Percentiles rank a stretch among this genome's conserved stretches.
phyloP scores from a whole-genome alignment of 1,140 invertebrate species.

The Pteromalus puparum region DNA sequence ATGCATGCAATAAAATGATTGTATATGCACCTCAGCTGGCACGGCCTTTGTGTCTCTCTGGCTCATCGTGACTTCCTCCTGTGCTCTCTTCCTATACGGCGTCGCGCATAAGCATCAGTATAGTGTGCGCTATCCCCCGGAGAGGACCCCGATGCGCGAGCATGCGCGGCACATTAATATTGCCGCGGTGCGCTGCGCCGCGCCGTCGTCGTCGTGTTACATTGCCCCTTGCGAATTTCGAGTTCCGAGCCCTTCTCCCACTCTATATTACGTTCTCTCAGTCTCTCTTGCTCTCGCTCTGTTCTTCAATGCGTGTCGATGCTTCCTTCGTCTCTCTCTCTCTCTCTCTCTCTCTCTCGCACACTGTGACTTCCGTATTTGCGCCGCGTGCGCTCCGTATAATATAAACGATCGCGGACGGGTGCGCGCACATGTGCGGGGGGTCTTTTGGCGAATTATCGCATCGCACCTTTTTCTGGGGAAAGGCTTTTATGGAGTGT shows the following conservation, averaged over 20 bases:
- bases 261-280: not conserved
- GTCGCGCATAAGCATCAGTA: not conserved
- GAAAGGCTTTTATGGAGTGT: not conserved
- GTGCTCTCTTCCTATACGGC: not conserved
- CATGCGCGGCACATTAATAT: slow-evolving; percentile 47
- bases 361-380: slow-evolving; percentile 23
- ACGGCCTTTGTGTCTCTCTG: not conserved
- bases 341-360: not conserved
- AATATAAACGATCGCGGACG: not conserved
- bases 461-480: not conserved
- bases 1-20: not conserved
- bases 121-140: not conserved
- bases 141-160: not conserved
- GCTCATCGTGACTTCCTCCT: not conserved
- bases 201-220: slow-evolving; percentile 17
- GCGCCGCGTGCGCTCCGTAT: not conserved
- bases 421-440: not conserved
- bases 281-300: not conserved
- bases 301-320: not conserved
- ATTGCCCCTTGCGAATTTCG: slow-evolving; percentile 42
- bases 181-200: slow-evolving; percentile 11
- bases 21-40: not conserved
- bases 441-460: not conserved
- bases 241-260: not conserved
- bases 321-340: not conserved